Base-by-base conservation (phyloP, 2,888 invertebrate genomes). In the Drosophila putrida region DNA sequence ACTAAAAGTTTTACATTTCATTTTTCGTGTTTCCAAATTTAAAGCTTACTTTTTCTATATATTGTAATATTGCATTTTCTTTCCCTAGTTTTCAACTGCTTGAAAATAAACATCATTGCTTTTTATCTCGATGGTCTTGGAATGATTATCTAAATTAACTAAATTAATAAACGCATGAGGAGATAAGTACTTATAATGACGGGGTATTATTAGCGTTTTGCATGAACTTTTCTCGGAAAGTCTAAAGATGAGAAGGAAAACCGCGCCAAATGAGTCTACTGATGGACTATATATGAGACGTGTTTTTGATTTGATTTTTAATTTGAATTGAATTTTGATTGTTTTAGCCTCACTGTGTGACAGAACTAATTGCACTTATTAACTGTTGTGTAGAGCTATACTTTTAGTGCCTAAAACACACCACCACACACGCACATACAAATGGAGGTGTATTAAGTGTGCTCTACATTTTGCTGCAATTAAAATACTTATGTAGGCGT, bases 21-120 rank as follows among this genome's bases (percentile, higher is more conserved):
- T 51, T 46, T 59, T 60, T 55, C 35, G n/a, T 47, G 28, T 25
- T 53, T 67, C 65, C 15, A 8, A 77, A 53, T 62, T 82, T 84
- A 89, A 87, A 87, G 78, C 85, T 83, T 89, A 84, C 38, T 70
- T 70, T 64, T 70, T 70, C 72, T 80, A 77, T 68, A 62, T 72
- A 74, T 78, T 70, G 70, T 78, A 75, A 50, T 80, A 88, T 83
- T 83, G 87, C 82, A 80, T 83, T 74, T 69, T 61, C 20, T 69
- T 63, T 71, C 78, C 89, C 78, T 80, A 83, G 54, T 44, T 51
- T 41, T 49, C 50, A 70, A 38, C 31, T 9, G 31, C 31, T 31
- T 31, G 31, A 31, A 31, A 31, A 31, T 31, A 31, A 31, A 31
- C 67, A 65, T 68, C 79, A 75, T 78, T 82, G 78, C 71, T 81